Base-by-base conservation (phyloP, 2,797 vertebrate species). In the Iguana delicatissima region DNA sequence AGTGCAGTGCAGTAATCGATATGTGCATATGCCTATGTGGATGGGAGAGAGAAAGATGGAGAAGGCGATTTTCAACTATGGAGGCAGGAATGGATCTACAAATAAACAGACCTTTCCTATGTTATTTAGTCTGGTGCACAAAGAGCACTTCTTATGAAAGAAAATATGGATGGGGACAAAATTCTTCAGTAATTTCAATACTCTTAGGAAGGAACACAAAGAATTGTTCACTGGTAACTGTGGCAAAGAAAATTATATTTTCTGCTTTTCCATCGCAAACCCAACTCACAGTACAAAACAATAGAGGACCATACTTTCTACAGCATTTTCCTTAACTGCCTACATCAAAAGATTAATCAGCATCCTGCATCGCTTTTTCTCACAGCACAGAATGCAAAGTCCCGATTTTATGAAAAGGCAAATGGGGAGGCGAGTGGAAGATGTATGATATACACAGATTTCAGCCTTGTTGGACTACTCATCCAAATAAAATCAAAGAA, bases 201-300 rank as follows among this genome's bases (percentile, higher is more conserved):
- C 26, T 18, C n/a, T 59, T 32, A 35, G 80, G 16, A 35, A 80
- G 26, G 22, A 85, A 85, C 67, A 84, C 57, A 12, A 67, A 72
- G 9, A 85, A 84, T 72, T 84, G 32, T 84, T 69, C 62, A 84
- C 38, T 72, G 64, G 42, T 72, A 85, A 85, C 67, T 32, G 73
- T 69, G 0, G 35, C 6, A 24, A 84, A 46, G 42, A 84, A 84
- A 72, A 69, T 69, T 12, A 32, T 69, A 80, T 55, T 32, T 35
- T 82, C 32, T 62, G 8, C 20, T 59, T 62, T 82, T 22, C n/a
- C 35, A 62, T 8, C 35, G 9, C n/a, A n/a, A 38, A 82, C 74
- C 74, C 42, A 46, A 77, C 74, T 24, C 74, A 77, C 8, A 79
- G 20, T 50, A 13, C 7, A 79, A 79, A 50, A 42, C 76, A 79